Percentiles rank a stretch among this genome's conserved stretches.
Conservation (phyloP, 2,888 invertebrate species). For the Calliopum simillimum region DNA sequence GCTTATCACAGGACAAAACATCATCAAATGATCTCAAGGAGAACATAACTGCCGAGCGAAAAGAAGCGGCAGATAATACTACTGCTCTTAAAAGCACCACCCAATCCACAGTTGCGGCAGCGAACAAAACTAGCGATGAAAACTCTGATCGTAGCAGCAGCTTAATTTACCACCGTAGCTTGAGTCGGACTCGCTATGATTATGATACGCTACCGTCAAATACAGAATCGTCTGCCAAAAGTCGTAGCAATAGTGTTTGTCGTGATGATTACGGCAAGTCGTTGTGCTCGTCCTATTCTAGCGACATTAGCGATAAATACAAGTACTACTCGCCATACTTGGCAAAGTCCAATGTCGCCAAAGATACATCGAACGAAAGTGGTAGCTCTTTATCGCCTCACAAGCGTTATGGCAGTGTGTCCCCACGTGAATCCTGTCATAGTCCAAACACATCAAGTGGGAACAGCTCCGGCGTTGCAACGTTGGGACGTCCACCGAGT, state of each 20-base stretch:
- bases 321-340: conserved; percentile 65
- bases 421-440: conserved; percentile 46
- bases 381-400: conserved; percentile 51
- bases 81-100: conserved; percentile 26
- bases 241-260: conserved; percentile 58
- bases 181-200: conserved; percentile 54
- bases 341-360: conserved; percentile 50
- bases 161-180: conserved; percentile 46
- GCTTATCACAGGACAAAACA: conserved; percentile 45
- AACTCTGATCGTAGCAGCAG: conserved; percentile 17
- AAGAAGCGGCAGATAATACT: background rate
- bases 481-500: conserved; percentile 60
- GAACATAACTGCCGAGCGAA: conserved; percentile 41
- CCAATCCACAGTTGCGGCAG: conserved; percentile 45
- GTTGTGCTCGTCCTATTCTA: conserved; percentile 56
- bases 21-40: conserved; percentile 58
- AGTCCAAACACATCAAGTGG: conserved; percentile 9
- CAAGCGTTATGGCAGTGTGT: conserved; percentile 55
- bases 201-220: conserved; percentile 44
- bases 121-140: conserved; percentile 46
- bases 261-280: conserved; percentile 60
- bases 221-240: conserved; percentile 43
- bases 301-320: conserved; percentile 65
- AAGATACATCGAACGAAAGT: conserved; percentile 44
- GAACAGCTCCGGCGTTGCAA: conserved; percentile 43